Base-by-base conservation (phyloP, 2,113 vertebrate genomes). In the Chelonoidis abingdonii region DNA sequence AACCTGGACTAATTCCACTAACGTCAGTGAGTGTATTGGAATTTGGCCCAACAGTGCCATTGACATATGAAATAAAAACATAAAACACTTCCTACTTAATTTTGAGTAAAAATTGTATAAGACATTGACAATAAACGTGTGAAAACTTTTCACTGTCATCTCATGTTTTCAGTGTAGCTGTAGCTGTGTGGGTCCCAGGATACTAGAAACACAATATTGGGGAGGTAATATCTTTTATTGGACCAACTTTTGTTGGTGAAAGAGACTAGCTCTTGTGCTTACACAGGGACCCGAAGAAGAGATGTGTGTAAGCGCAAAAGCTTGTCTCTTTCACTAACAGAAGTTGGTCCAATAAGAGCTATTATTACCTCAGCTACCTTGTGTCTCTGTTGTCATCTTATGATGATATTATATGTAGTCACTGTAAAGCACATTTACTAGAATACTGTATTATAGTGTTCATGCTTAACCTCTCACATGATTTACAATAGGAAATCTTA, bases 1-100 rank as follows among this genome's bases (percentile, higher is more conserved):
- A 97, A 94, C 96, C 95, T 97, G 90, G 89, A 94, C 95, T 96
- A 97, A 94, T 96, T 94, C 81, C 83, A 57, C 93, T 76, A 92
- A 90, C 87, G 57, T 81, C 49, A 53, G 59, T 80, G 90, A 84
- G 96, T 21, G 96, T 88, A 95, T 88, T 75, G 89, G 93, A 97
- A 94, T 94, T 92, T 96, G 91, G 53, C 86, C 87, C 27, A 50
- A 4, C 54, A 21, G 83, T 90, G 91, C 95, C 95, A 69, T 92
- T 87, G 47, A 88, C 92, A 91, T 86, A 44, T 47, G 94, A 89
- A 44, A 21, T 91, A 91, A 92, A 89, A 80, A 41, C 25, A 53
- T 86, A 69, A 92, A 81, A 84, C 50, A 47, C 54, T 89, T 89
- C 75, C 82, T 92, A 56, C 79, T 89, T 88, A 80, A 88, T 88